phyloP scores from a whole-genome alignment of 2,113 vertebrate genomes.

The Pholis gunnellus region DNA sequence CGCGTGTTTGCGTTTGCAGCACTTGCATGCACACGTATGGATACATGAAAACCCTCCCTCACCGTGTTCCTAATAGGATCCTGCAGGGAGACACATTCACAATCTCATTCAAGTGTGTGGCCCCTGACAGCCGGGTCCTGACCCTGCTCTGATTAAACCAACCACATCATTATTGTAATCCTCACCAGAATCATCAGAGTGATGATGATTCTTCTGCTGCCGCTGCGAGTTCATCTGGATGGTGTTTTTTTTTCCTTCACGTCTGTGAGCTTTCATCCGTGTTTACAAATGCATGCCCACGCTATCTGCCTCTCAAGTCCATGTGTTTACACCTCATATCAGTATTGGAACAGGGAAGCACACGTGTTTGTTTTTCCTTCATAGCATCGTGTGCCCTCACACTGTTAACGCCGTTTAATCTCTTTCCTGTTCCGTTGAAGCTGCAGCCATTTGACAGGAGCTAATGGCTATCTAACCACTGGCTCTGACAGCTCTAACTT shows the following conservation, averaged over 20 bases:
- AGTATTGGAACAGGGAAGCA: neutral
- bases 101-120: neutral
- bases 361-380: slow-evolving; percentile 14
- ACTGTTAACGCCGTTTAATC: slow-evolving; percentile 12
- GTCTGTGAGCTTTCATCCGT: slow-evolving; percentile 12
- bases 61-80: slow-evolving; percentile 19
- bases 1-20: neutral
- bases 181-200: slow-evolving; percentile 41
- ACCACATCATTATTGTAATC: slow-evolving; percentile 46
- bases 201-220: slow-evolving; percentile 1
- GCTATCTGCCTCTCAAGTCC: neutral
- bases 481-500: slow-evolving; percentile 22
- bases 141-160: slow-evolving; percentile 57
- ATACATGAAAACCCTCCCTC: neutral
- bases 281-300: slow-evolving; percentile 11
- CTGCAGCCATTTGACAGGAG: slow-evolving; percentile 27
- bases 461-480: slow-evolving; percentile 36
- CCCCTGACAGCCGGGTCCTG: neutral
- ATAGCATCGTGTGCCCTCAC: neutral
- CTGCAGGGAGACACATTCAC: neutral
- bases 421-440: slow-evolving; percentile 9
- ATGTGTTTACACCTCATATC: slow-evolving; percentile 1
- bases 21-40: neutral
- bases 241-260: neutral
- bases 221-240: neutral